These are phyloP conservation scores for Hypolimnas misippus DNA, from an alignment of 2,888 invertebrate genomes.

Conservation along the genomic window DNA sequence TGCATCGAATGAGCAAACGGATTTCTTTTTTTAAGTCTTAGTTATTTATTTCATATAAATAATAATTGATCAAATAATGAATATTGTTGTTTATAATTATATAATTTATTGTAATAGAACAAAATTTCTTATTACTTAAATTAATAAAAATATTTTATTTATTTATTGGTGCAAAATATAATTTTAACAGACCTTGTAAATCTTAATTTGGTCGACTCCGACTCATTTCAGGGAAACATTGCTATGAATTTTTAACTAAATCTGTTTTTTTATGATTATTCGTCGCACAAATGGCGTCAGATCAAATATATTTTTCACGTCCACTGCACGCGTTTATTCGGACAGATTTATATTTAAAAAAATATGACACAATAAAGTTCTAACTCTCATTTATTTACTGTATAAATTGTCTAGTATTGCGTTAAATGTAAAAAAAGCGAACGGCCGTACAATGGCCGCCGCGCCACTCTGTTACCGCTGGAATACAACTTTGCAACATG, in stretches of 20 bases:
- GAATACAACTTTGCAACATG: slow-evolving; percentile 12
- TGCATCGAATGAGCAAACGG: too few species aligned
- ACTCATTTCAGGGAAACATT: not conserved
- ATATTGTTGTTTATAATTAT: too few species aligned
- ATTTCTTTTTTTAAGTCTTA: too few species aligned
- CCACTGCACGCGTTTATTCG: slow-evolving; percentile 1
- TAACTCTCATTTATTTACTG: slow-evolving; percentile 11
- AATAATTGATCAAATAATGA: too few species aligned
- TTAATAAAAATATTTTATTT: too few species aligned
- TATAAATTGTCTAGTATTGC: slow-evolving; percentile 1
- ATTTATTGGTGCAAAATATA: not conserved
- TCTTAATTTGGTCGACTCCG: not conserved
- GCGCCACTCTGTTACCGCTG: slow-evolving; percentile 9
- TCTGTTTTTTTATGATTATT: slow-evolving; percentile 6
- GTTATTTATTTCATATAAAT: too few species aligned
- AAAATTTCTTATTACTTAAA: too few species aligned
- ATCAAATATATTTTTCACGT: slow-evolving; percentile 7
- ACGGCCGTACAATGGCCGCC: not conserved
- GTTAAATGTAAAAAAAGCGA: slow-evolving; percentile 6
- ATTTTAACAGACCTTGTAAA: not conserved
- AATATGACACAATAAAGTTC: not conserved
- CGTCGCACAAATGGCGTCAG: not conserved
- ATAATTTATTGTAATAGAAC: too few species aligned
- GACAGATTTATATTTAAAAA: slow-evolving; percentile 12
- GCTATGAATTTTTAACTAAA: not conserved